phyloP scores from a whole-genome alignment of 2,888 invertebrate species.

The Harpalus rubripes region DNA sequence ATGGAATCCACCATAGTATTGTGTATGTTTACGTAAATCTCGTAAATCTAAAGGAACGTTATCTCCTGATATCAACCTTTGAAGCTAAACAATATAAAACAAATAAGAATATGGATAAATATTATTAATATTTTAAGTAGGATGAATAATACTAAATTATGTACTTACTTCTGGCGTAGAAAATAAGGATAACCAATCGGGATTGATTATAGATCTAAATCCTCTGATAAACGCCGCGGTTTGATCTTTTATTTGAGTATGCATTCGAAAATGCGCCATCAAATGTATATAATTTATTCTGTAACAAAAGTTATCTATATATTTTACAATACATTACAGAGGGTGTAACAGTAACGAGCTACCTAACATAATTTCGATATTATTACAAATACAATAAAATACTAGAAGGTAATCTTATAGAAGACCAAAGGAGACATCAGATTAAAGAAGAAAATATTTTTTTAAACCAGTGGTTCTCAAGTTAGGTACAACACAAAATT shows the following conservation, averaged over 20 bases:
- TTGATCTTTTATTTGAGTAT: conserved; percentile 98
- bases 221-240: conserved; percentile 97
- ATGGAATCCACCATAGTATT: conserved; percentile 99
- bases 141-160: no score
- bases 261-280: conserved; percentile 99
- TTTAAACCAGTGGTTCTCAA: no score
- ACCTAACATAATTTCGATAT: no score
- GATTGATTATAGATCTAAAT: conserved; percentile 95
- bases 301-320: conserved; percentile 70
- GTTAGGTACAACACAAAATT: no score
- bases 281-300: conserved; percentile 98
- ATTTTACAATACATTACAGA: neutral
- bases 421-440: no score
- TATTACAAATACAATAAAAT: no score
- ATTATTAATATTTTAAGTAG: no score
- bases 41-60: conserved; percentile 94
- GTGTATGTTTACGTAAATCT: conserved; percentile 93
- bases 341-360: no score
- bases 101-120: conserved; percentile 69
- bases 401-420: no score
- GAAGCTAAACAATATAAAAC: conserved; percentile 80
- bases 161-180: conserved; percentile 92
- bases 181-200: conserved; percentile 96
- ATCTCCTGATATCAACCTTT: conserved; percentile 97
- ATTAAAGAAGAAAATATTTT: no score